Percentiles rank a stretch among this genome's conserved stretches.
phyloP scores from a whole-genome alignment of 2,797 vertebrate genomes.

The Lacerta bilineata region DNA sequence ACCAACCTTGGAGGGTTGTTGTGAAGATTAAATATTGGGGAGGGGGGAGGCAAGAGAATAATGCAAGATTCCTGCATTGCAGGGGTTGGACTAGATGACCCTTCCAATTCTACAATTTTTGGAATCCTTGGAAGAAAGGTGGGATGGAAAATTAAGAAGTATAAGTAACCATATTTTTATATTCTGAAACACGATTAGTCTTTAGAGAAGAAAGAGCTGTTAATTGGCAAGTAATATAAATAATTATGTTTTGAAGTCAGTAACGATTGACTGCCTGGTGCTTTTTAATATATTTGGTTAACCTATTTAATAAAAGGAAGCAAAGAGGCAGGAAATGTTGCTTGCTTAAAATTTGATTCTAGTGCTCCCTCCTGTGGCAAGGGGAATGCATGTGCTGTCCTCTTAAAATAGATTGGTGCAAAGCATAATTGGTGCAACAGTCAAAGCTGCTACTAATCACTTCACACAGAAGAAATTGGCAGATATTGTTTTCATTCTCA shows the following conservation, averaged over 20 bases:
- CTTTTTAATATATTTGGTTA: neutral
- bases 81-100: too few species aligned
- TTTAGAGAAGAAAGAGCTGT: slow-evolving; percentile 6
- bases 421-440: rapidly evolving
- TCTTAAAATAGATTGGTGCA: neutral
- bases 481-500: neutral
- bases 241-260: neutral
- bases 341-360: slow-evolving; percentile 51
- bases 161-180: slow-evolving; percentile 9
- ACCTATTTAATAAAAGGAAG: neutral
- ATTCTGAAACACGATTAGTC: neutral
- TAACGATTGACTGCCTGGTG: neutral
- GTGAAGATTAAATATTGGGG: neutral
- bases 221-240: slow-evolving; percentile 23
- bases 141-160: neutral
- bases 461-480: neutral
- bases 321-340: neutral
- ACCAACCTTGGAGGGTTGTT: neutral
- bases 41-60: too few species aligned
- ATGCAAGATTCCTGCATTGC: too few species aligned
- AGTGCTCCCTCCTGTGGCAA: slow-evolving; percentile 67
- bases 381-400: neutral
- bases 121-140: neutral
- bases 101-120: too few species aligned
- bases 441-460: neutral